Conservation (phyloP, 2,113 vertebrate genomes). For the Parus major region DNA sequence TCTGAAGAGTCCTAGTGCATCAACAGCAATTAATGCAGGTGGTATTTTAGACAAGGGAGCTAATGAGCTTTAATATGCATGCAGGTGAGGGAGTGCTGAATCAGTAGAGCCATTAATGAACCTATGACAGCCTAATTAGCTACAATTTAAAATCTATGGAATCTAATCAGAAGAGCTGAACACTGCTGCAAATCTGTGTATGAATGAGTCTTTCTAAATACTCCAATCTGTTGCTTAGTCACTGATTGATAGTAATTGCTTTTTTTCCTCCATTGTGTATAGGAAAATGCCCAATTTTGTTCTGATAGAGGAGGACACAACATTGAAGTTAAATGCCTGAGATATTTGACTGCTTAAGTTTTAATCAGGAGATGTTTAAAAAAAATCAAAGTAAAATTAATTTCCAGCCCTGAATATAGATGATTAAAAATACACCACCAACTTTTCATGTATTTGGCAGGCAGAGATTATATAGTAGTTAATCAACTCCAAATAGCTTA, state of each 20-base stretch:
- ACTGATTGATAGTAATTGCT: conserved; percentile 97
- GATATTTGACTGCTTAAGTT: conserved; percentile 80
- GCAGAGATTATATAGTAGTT: conserved; percentile 62
- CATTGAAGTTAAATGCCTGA: conserved; percentile 79
- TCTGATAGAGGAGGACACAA: conserved; percentile 81
- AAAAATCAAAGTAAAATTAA: conserved; percentile 77
- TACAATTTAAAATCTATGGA: conserved; percentile 98
- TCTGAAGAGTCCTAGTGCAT: conserved; percentile 84
- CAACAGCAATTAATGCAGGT: conserved; percentile 97
- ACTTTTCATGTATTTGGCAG: conserved; percentile 66
- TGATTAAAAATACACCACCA: conserved; percentile 76
- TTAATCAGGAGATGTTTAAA: conserved; percentile 75
- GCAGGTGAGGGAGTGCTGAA: conserved; percentile 98
- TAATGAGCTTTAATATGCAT: conserved; percentile 99
- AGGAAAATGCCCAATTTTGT: conserved; percentile 79
- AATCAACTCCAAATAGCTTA: conserved; percentile 65
- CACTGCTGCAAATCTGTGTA: conserved; percentile 93
- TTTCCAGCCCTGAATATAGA: conserved; percentile 77
- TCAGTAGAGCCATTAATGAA: conserved; percentile 98
- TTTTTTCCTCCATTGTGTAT: conserved; percentile 80
- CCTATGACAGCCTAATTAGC: conserved; percentile 99
- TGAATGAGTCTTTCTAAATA: conserved; percentile 93
- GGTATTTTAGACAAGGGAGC: conserved; percentile 97
- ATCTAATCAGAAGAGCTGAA: conserved; percentile 96
- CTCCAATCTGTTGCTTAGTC: conserved; percentile 95